A percentile compares a stretch with the other conserved stretches of the same genome.
phyloP scores from a whole-genome alignment of 1,140 invertebrate species.

The Drosophila persimilis region DNA sequence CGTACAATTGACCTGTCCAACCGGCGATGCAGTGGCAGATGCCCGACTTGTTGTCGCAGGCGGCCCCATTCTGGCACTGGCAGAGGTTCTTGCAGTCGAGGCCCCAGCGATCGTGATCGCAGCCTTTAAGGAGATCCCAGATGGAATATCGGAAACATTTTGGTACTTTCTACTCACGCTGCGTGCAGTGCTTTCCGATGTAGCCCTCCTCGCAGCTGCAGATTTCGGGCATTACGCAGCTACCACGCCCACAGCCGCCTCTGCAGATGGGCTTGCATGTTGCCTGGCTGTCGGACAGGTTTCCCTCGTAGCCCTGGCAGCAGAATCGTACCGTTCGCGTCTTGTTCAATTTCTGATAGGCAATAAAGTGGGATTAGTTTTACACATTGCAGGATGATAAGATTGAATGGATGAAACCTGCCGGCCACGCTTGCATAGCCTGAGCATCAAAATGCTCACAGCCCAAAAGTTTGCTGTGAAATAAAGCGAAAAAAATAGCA shows the following conservation, averaged over 20 bases:
- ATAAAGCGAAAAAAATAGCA: background rate
- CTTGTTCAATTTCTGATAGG: constrained; percentile 63
- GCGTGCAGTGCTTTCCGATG: constrained; percentile 76
- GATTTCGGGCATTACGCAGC: constrained; percentile 69
- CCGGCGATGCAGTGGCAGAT: constrained; percentile 74
- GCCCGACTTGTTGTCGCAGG: constrained; percentile 76
- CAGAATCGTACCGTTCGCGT: constrained; percentile 79
- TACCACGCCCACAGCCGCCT: constrained; percentile 80
- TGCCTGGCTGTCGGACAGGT: constrained; percentile 74
- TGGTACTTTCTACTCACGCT: constrained; percentile 57
- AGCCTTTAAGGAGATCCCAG: constrained; percentile 42
- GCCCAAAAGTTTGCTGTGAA: background rate
- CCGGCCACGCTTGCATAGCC: no score
- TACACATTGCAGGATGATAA: no score
- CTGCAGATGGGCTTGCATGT: constrained; percentile 77
- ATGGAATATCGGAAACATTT: background rate
- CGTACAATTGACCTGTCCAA: constrained; percentile 77
- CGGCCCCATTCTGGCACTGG: constrained; percentile 70
- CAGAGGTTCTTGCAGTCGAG: constrained; percentile 73
- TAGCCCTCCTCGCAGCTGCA: constrained; percentile 80
- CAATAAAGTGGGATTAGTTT: background rate
- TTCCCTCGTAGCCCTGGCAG: constrained; percentile 78
- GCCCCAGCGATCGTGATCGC: constrained; percentile 81
- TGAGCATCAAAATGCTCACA: no score
- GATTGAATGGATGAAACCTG: no score